Evolutionary conservation across 2,797 vertebrate species (phyloP).

Genomic region (Amblyopsis hoosieri): DNA sequence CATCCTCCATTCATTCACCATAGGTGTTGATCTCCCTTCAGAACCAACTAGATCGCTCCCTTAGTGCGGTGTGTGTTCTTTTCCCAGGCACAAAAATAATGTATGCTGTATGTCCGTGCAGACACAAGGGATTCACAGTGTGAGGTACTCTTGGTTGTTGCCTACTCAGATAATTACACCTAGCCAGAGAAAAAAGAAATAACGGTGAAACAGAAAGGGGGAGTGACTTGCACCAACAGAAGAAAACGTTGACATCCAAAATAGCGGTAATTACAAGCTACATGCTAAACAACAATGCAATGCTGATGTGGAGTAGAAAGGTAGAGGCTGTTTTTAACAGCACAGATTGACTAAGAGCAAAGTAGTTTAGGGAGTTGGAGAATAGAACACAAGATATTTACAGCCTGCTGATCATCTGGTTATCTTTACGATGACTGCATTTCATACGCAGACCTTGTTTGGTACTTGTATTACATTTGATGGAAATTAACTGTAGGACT

Average conservation of each 20-base stretch:
- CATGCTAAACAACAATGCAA: slow-evolving; percentile 4
- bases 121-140: slow-evolving; percentile 13
- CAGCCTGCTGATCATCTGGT: too few relatives aligned
- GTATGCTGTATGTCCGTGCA: neutral
- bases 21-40: slow-evolving; percentile 73
- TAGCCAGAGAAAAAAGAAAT: neutral
- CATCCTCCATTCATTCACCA: slow-evolving; percentile 73
- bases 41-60: slow-evolving; percentile 42
- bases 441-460: too few relatives aligned
- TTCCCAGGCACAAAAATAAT: slow-evolving; percentile 8
- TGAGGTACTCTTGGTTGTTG: slow-evolving; percentile 17
- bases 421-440: too few relatives aligned
- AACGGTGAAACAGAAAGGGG: neutral
- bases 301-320: neutral
- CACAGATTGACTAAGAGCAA: neutral
- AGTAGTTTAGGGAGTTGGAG: slow-evolving; percentile 1
- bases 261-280: neutral
- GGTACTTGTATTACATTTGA: too few relatives aligned
- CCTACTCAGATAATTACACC: slow-evolving; percentile 18
- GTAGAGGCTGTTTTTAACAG: neutral
- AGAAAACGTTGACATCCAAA: neutral
- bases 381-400: neutral
- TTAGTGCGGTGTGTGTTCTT: slow-evolving; percentile 8
- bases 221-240: neutral
- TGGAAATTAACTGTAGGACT: too few relatives aligned